These are phyloP conservation scores for Crossoptilon crossoptilon DNA, from an alignment of 2,797 vertebrate species.

Conservation along the genomic window DNA sequence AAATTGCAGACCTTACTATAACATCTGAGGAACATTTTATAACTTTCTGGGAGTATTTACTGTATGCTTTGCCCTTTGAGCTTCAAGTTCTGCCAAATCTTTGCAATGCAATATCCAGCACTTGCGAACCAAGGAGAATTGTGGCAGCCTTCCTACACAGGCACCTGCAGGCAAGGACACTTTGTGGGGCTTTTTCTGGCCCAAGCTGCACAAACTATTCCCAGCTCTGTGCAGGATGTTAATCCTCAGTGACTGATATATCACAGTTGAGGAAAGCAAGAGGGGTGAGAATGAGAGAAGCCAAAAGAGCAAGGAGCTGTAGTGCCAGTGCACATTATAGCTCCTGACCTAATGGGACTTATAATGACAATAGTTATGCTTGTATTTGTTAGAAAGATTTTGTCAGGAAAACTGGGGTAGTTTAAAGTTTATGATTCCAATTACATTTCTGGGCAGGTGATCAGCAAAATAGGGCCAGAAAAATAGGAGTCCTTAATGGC, in stretches of 20 bases:
- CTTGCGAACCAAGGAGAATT: neutral
- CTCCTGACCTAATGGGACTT: neutral
- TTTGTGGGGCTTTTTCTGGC: neutral
- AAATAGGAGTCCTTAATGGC: conserved; percentile 47
- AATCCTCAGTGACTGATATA: neutral
- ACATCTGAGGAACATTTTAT: neutral
- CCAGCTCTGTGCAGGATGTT: neutral
- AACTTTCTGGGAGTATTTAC: neutral
- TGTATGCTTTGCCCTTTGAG: conserved; percentile 20
- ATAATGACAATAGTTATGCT: neutral
- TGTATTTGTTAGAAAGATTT: conserved; percentile 37
- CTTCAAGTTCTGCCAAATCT: neutral
- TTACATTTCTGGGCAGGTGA: conserved; percentile 59
- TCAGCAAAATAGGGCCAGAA: conserved; percentile 49
- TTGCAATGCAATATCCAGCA: neutral
- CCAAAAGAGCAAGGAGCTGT: neutral
- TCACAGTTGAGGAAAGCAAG: neutral
- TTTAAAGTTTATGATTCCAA: conserved; percentile 53
- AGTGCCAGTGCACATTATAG: neutral
- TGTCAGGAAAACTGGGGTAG: conserved; percentile 48
- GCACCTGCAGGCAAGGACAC: neutral
- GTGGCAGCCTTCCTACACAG: neutral
- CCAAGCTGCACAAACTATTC: neutral
- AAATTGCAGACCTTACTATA: neutral
- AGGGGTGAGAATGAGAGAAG: neutral